Evolutionary conservation across 2,888 invertebrate species (phyloP), one percentile per base, ranked within the genome.

Genomic region (Heliconius erato): DNA sequence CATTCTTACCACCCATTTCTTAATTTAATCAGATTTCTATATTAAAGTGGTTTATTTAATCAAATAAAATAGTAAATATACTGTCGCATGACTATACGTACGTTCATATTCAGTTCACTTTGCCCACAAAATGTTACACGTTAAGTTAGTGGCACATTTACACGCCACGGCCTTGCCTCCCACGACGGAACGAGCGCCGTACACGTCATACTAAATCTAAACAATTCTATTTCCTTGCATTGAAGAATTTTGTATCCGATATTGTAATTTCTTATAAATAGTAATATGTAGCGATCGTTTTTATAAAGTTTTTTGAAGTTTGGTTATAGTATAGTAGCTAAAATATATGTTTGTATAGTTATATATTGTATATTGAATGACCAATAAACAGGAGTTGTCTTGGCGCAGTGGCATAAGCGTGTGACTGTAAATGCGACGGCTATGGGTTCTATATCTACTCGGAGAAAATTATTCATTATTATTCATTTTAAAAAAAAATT

Each of bases 161-260:
- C 84, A 84, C 82, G 84, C 84, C 68, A 82, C 80, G 82, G 78
- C 82, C 84, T 84, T 84, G 84, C 74, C 82, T 80, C 80, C 79
- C 59, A 82, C 82, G 78, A 63, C 79, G 82, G 67, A 80, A 80
- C 84, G 82, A 81, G 79, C 84, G 32, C 54, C 65, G 35, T 76
- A 72, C 80, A 84, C 84, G 82, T 84, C 81, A 84, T 40, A 67
- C 79, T 84, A 83, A 83, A 85, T 85, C 83, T 79, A 79, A 84
- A 83, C 82, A 81, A 80, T 84, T 81, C 76, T 80, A 84, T 81
- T 83, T 80, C 32, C 77, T 79, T 71, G 83, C 67, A 71, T 78
- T 16, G 78, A 77, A 40, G 74, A 77, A 63, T 54, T 54, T 49
- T 68, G 54, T 76, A 54, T 32, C 35, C 11, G 26, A 71, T 71